Evolutionary conservation across 1,140 invertebrate species (phyloP).

Genomic region (Diuraphis noxia): DNA sequence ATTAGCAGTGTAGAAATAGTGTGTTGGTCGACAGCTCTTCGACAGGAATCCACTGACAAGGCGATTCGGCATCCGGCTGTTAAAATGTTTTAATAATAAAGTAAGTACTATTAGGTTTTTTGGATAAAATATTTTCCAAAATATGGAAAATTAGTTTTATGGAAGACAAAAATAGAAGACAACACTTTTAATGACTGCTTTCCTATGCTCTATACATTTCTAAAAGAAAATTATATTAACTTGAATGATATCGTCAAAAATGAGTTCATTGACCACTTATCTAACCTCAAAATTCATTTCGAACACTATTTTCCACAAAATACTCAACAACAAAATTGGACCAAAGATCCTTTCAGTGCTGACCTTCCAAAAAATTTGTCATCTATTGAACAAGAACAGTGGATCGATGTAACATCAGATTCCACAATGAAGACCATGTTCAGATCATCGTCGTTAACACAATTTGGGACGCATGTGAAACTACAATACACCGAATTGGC

Average conservation of each 20-base stretch:
- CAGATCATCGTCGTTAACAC: slow-evolving; percentile 2
- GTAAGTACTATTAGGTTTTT: too few relatives aligned
- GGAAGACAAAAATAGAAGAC: too few relatives aligned
- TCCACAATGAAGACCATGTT: slow-evolving; percentile 37
- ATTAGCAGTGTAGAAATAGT: too few relatives aligned
- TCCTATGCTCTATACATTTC: slow-evolving; percentile 20
- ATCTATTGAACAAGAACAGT: slow-evolving; percentile 33
- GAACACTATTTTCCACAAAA: background rate
- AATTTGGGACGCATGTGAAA: slow-evolving; percentile 28
- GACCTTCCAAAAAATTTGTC: slow-evolving; percentile 28
- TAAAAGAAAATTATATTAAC: slow-evolving; percentile 32
- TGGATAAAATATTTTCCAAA: too few relatives aligned
- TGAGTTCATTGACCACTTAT: slow-evolving; percentile 28
- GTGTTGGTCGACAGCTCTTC: too few relatives aligned
- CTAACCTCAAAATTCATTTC: slow-evolving; percentile 20
- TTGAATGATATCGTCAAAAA: slow-evolving; percentile 27
- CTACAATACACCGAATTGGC: slow-evolving; percentile 1
- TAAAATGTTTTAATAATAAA: too few relatives aligned
- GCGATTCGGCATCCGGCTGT: too few relatives aligned
- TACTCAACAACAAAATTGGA: slow-evolving; percentile 26
- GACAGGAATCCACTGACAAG: too few relatives aligned
- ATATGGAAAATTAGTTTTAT: too few relatives aligned
- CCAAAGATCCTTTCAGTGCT: slow-evolving; percentile 28
- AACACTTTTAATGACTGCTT: background rate
- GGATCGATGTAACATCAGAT: slow-evolving; percentile 26